Base-by-base conservation (phyloP, 2,113 vertebrate species). In the Corvus moneduloides region DNA sequence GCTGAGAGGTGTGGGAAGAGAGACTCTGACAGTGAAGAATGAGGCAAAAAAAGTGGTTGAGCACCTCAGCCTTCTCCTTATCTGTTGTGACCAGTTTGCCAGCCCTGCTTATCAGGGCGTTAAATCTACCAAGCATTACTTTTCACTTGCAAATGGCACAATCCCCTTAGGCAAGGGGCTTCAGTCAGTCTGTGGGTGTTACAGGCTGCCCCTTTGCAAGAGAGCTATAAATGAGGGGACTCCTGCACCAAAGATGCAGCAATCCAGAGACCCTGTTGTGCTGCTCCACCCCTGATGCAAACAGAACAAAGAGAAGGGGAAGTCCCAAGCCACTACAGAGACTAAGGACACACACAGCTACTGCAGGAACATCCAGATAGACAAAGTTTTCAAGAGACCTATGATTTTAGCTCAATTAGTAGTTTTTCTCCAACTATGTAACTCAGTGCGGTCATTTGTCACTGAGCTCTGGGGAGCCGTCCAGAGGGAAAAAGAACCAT, bases 391-490 rank as follows among this genome's bases (percentile, higher is more conserved):
- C 80, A 84, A 77, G n/a, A 21, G 61, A 94, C 52, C 80, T 61
- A 44, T 41, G 68, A 61, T 90, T 96, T 95, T 73, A 91, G 61
- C 81, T 96, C 1, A 0, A 77, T 94, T 66, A 94, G 85, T 77
- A 87, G 52, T 61, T 94, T 97, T 94, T 95, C 69, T 79, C 63
- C 76, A 92, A 17, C 52, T 77, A 41, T 16, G 84, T 91, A 96
- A 94, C 67, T 95, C 94, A 94, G 72, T 78, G 91, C 27, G 87
- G 63, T 43, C 90, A 89, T 96, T 94, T 96, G 93, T 96, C 94
- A 96, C 63, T 48, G 94, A 94, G 84, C 94, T 90, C 96, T 74
- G 79, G 96, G 95, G 91, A 97, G 81, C 76, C 28, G 1, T 95
- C 63, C 88, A 85, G 77, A 67, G 78, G 66, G 86, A 93, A 97